Percentiles rank a stretch among this genome's conserved stretches.
phyloP scores from a whole-genome alignment of 1,140 invertebrate species.

The Artemia franciscana region DNA sequence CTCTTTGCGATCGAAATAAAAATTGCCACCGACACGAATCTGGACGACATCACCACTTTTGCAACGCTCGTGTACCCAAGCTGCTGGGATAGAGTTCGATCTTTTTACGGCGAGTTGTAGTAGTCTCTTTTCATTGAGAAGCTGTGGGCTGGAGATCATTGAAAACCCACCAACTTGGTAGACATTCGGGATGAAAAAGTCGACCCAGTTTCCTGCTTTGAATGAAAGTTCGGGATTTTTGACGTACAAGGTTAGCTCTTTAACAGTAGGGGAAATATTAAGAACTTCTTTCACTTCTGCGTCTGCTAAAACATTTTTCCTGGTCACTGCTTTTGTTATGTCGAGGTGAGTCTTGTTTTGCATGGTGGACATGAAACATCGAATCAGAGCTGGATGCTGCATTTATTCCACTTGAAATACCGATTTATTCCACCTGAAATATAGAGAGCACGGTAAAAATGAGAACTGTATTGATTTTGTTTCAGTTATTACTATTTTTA shows the following conservation, averaged over 20 bases:
- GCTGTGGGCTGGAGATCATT: slow-evolving; percentile 18
- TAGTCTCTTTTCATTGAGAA: slow-evolving; percentile 13
- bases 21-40: slow-evolving; percentile 20
- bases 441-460: too few relatives aligned
- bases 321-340: not conserved
- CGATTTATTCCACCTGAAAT: too few relatives aligned
- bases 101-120: slow-evolving; percentile 21
- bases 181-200: slow-evolving; percentile 19
- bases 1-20: slow-evolving; percentile 16
- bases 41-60: slow-evolving; percentile 15
- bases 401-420: too few relatives aligned
- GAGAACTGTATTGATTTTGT: too few relatives aligned
- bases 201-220: slow-evolving; percentile 16
- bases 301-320: not conserved
- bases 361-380: not conserved
- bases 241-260: slow-evolving; percentile 3
- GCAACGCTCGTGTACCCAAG: slow-evolving; percentile 21
- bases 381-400: too few relatives aligned
- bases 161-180: slow-evolving; percentile 20
- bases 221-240: slow-evolving; percentile 9
- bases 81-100: slow-evolving; percentile 18
- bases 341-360: not conserved
- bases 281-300: slow-evolving; percentile 6
- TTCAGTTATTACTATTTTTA: too few relatives aligned
- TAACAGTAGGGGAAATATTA: slow-evolving; percentile 3